These are phyloP conservation scores for Thripadectes ignobilis DNA, from an alignment of 2,797 vertebrate genomes.

Conservation along the genomic window DNA sequence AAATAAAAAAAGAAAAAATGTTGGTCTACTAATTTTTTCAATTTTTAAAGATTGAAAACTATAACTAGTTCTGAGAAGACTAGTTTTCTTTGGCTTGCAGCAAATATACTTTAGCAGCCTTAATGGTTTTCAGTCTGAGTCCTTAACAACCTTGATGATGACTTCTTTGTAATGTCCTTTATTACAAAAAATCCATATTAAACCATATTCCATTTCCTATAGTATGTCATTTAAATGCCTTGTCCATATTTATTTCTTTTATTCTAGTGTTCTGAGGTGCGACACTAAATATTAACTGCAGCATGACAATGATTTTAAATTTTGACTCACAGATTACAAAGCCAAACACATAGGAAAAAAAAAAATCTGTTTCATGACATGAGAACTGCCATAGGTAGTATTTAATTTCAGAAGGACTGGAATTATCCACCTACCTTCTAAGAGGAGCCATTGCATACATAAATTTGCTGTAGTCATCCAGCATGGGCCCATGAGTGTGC, in stretches of 20 bases:
- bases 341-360: background rate
- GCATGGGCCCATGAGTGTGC: conserved; percentile 86
- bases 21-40: background rate
- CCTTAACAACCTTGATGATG: background rate
- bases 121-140: background rate
- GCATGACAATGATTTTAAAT: background rate
- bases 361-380: background rate
- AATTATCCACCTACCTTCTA: conserved; percentile 81
- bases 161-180: background rate
- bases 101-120: background rate
- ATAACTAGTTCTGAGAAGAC: background rate
- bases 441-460: conserved; percentile 81
- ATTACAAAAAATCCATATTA: background rate
- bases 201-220: background rate
- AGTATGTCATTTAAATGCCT: background rate
- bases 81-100: background rate
- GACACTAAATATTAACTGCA: background rate
- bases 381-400: background rate
- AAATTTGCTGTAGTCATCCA: conserved; percentile 89
- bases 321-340: background rate
- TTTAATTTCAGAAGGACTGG: background rate
- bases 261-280: background rate
- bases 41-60: background rate
- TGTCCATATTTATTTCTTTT: background rate
- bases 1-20: background rate